Evolutionary conservation across 2,113 vertebrate species (phyloP).

Genomic region (Perca fluviatilis): DNA sequence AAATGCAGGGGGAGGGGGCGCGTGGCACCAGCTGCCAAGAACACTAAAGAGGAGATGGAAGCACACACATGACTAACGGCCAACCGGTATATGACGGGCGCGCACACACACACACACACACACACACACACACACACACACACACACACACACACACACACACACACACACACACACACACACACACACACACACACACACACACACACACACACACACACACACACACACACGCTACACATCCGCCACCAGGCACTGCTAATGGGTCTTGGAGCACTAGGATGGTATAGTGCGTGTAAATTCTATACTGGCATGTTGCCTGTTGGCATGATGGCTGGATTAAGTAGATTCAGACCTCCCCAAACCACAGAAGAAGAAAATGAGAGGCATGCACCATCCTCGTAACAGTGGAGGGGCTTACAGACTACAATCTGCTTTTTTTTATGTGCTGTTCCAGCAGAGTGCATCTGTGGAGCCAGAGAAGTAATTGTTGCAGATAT

Average conservation of each 20-base stretch:
- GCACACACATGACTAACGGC: slow-evolving; percentile 44
- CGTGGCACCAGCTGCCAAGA: slow-evolving; percentile 51
- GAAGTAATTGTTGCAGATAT: slow-evolving; percentile 57
- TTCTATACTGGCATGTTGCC: slow-evolving; percentile 57
- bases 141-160: slow-evolving; percentile 20
- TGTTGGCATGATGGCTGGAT: slow-evolving; percentile 60
- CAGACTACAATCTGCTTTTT: slow-evolving; percentile 41
- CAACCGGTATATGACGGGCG: slow-evolving; percentile 18
- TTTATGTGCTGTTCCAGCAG: slow-evolving; percentile 50
- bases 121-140: slow-evolving; percentile 12
- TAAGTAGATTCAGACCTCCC: slow-evolving; percentile 68
- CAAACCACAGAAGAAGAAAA: slow-evolving; percentile 70
- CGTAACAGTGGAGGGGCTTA: slow-evolving; percentile 28
- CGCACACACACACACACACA: slow-evolving; percentile 5
- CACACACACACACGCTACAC: slow-evolving; percentile 24
- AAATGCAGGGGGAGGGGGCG: slow-evolving; percentile 31
- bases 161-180: slow-evolving; percentile 2
- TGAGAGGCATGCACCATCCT: slow-evolving; percentile 51
- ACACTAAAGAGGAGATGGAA: slow-evolving; percentile 58
- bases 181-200: slow-evolving; percentile 27
- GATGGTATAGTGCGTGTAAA: slow-evolving; percentile 57
- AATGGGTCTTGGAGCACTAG: slow-evolving; percentile 47
- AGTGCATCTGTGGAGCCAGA: slow-evolving; percentile 58
- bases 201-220: slow-evolving; percentile 7
- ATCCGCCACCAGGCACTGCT: slow-evolving; percentile 21